These are phyloP conservation scores for Cirrhinus mrigala DNA, from an alignment of 2,797 vertebrate species.

Conservation along the genomic window DNA sequence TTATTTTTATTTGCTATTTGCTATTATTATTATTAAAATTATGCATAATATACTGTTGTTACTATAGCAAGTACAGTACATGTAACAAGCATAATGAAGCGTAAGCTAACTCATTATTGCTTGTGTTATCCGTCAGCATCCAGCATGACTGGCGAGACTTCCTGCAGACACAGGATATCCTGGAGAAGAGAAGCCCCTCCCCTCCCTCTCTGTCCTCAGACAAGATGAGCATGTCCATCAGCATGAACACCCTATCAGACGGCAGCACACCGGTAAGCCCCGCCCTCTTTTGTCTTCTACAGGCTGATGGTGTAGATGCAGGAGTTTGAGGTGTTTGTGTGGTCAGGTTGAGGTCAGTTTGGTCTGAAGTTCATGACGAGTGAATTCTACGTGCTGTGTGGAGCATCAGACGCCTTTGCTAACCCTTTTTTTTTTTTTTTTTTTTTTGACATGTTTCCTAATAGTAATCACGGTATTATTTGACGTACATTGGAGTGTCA, in stretches of 20 bases:
- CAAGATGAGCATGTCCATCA: slow-evolving; percentile 94
- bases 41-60: too few species aligned
- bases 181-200: slow-evolving; percentile 88
- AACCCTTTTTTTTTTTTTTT: neutral
- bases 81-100: neutral
- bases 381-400: neutral
- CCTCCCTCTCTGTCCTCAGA: slow-evolving; percentile 84
- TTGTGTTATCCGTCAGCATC: slow-evolving; percentile 76
- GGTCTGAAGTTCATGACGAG: neutral
- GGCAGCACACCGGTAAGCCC: slow-evolving; percentile 93
- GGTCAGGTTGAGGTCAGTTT: neutral
- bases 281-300: neutral
- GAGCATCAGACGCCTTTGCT: too few species aligned
- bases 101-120: neutral
- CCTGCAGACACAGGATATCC: slow-evolving; percentile 83
- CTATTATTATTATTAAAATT: too few species aligned
- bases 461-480: neutral
- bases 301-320: neutral
- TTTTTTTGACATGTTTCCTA: neutral
- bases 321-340: neutral
- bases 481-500: neutral
- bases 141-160: slow-evolving; percentile 91
- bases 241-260: slow-evolving; percentile 92
- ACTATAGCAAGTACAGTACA: too few species aligned
- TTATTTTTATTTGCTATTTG: neutral